Percentiles rank a stretch among this genome's conserved stretches.
Evolutionary conservation across 2,797 vertebrate genomes (phyloP).

Genomic region (Balearica regulorum): DNA sequence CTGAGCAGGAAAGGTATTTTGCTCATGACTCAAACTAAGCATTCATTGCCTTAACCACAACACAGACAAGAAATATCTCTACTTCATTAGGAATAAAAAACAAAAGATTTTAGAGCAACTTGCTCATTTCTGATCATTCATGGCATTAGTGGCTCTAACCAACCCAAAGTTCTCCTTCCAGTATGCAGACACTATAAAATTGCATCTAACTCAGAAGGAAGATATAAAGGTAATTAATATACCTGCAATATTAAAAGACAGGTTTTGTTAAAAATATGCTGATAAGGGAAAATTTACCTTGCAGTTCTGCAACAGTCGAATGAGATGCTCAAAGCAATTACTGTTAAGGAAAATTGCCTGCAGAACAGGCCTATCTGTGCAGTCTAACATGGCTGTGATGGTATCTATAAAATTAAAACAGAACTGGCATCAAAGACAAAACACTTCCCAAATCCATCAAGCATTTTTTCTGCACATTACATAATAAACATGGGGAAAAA

Average conservation of each 20-base stretch:
- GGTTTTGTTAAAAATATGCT: neutral
- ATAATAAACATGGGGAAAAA: neutral
- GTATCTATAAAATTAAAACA: constrained; percentile 80
- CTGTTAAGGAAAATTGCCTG: constrained; percentile 99
- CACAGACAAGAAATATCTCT: neutral
- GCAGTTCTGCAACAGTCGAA: constrained; percentile 94
- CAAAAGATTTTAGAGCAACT: neutral
- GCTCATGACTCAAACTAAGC: neutral
- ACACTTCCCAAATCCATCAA: neutral
- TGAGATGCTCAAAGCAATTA: constrained; percentile 98
- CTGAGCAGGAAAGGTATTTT: neutral
- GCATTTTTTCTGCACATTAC: neutral
- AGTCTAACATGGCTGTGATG: constrained; percentile 95
- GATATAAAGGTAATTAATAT: neutral
- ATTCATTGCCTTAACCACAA: neutral
- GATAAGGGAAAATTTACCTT: constrained; percentile 81
- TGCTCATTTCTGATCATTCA: neutral
- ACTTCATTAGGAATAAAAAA: neutral
- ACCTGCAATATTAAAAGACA: neutral
- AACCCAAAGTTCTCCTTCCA: neutral
- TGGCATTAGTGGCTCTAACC: neutral
- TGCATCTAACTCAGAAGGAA: neutral
- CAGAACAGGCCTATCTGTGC: constrained; percentile 91
- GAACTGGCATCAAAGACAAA: constrained; percentile 32
- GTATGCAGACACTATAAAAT: neutral